Evolutionary conservation across 2,888 invertebrate genomes (phyloP), one percentile per base, ranked within the genome.

Genomic region (Diarsia rubi): DNA sequence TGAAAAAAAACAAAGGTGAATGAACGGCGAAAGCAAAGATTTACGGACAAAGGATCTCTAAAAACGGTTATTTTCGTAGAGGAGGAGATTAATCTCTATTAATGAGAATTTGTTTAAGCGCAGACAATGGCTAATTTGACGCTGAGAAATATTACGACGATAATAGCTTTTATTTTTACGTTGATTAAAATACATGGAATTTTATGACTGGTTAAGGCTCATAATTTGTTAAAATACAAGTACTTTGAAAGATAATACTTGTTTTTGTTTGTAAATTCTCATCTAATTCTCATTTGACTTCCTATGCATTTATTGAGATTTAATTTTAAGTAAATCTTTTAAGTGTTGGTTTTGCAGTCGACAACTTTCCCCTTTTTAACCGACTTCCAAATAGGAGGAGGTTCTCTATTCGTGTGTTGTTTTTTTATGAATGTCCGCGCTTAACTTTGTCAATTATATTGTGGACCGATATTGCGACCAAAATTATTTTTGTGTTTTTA

Each of bases 71-170:
- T 75, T 82, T 70, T 65, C 24, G 54, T 54, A 69, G 11, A 57
- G 31, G 12, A 52, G 31, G 4, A 78, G 62, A 68, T 81, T 86
- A 70, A 86, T 86, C 77, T 83, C 78, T 71, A 74, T 82, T 83
- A 83, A 73, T 85, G 86, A 75, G 83, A 85, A 85, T 85, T 83
- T 81, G 77, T 83, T 81, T 81, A 76, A 72, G 49, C 68, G 27
- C 45, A 76, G 49, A 86, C 86, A 86, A 86, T 86, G 77, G 86
- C 66, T 81, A 77, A 84, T 84, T 82, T 77, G 73, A 72, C 27
- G 72, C 27, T n/a, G 69, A 69, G 62, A 78, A 71, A 71, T 75
- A 77, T 76, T 24, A 59, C 44, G 49, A 64, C 37, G n/a, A 27
- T 64, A 67, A 72, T 60, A 21, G n/a, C 44, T 47, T 27, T 37